phyloP scores from a whole-genome alignment of 2,888 invertebrate genomes.

The Hedychridium roseum region DNA sequence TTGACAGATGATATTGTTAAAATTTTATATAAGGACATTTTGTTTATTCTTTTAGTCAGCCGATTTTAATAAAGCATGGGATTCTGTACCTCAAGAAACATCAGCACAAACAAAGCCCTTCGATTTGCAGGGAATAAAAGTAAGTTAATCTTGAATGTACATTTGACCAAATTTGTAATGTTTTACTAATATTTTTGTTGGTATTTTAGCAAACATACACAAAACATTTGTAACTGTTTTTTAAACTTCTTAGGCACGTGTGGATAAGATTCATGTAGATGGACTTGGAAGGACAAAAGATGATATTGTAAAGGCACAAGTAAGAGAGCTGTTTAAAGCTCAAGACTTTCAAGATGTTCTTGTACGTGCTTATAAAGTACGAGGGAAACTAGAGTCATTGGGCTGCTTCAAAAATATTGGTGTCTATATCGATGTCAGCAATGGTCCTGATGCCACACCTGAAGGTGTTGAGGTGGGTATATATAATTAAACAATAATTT shows the following conservation, averaged over 20 bases:
- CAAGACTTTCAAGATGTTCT: conserved; percentile 87
- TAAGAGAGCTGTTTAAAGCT: conserved; percentile 84
- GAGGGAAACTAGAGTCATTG: conserved; percentile 79
- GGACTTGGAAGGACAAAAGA: conserved; percentile 88
- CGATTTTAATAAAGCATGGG: conserved; percentile 13
- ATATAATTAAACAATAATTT: conserved; percentile 40
- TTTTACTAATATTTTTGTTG: conserved; percentile 28
- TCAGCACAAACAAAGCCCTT: conserved; percentile 23
- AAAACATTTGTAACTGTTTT: not conserved
- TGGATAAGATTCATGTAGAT: conserved; percentile 86
- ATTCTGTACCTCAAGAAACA: conserved; percentile 16
- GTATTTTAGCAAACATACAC: no score
- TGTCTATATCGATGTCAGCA: conserved; percentile 87
- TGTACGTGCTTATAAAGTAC: conserved; percentile 73
- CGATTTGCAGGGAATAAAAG: conserved; percentile 44
- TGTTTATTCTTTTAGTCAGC: conserved; percentile 24
- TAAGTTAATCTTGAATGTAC: conserved; percentile 18
- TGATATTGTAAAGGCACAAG: conserved; percentile 82
- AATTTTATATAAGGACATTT: not conserved
- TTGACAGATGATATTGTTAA: not conserved
- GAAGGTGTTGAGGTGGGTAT: conserved; percentile 78
- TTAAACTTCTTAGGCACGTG: conserved; percentile 71
- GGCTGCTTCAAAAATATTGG: conserved; percentile 90
- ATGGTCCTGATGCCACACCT: conserved; percentile 77
- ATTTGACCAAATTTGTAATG: not conserved